Evolutionary conservation across 1,140 invertebrate genomes (phyloP).

Genomic region (Drosophila ogumai): DNA sequence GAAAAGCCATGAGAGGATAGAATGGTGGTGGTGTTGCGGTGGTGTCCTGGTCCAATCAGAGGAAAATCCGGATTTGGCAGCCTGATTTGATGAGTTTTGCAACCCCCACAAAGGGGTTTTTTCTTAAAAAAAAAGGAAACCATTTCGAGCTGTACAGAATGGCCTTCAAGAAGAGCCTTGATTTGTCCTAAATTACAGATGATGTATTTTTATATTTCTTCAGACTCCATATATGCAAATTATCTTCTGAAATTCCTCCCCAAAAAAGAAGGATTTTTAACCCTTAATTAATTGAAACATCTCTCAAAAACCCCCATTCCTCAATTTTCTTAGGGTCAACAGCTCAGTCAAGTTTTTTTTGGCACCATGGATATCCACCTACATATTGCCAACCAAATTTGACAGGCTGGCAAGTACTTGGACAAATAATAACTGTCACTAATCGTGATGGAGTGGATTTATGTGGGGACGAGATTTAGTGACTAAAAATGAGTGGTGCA

Average conservation of each 20-base stretch:
- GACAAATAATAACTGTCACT: constrained; percentile 54
- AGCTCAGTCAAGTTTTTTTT: background rate
- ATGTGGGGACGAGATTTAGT: constrained; percentile 35
- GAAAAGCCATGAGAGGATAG: constrained; percentile 2
- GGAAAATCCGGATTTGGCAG: constrained; percentile 49
- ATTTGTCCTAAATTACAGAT: background rate
- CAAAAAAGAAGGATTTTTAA: background rate
- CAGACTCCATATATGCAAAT: background rate
- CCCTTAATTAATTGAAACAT: background rate
- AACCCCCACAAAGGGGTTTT: constrained; percentile 24
- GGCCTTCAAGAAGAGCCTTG: no score
- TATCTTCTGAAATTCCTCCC: background rate
- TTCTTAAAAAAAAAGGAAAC: background rate
- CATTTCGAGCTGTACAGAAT: background rate
- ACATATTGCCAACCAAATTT: constrained; percentile 26
- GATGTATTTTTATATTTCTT: background rate
- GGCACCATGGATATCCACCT: background rate
- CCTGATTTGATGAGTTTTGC: constrained; percentile 62
- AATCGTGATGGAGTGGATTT: constrained; percentile 54
- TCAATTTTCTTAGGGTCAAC: background rate
- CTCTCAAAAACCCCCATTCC: constrained; percentile 1
- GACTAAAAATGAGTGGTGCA: constrained; percentile 42
- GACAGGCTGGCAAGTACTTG: constrained; percentile 32
- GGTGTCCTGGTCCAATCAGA: constrained; percentile 36
- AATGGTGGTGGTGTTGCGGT: background rate